These are phyloP conservation scores for Taurulus bubalis DNA, from an alignment of 2,113 vertebrate species.

Conservation along the genomic window DNA sequence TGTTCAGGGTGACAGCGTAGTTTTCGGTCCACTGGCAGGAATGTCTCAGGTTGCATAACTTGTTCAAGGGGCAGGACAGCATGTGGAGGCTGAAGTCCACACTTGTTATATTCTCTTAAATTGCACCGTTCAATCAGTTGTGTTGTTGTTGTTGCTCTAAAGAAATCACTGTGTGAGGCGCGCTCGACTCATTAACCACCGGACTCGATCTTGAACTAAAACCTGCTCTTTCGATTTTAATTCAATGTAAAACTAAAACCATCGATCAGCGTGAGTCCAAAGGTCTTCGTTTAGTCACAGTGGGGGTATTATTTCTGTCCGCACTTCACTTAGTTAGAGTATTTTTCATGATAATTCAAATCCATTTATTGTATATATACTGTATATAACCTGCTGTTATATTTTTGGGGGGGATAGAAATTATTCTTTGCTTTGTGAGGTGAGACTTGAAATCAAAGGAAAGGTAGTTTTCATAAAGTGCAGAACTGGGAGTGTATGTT, in stretches of 20 bases:
- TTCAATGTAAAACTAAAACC: slow-evolving; percentile 20
- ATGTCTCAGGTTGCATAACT: background rate
- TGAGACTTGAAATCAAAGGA: background rate
- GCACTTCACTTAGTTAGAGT: background rate
- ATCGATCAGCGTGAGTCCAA: slow-evolving; percentile 25
- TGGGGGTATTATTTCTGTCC: slow-evolving; percentile 14
- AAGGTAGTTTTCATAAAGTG: background rate
- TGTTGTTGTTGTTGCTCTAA: background rate
- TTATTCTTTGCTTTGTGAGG: background rate
- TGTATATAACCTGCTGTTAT: background rate
- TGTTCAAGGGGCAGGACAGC: background rate
- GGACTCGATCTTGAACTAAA: background rate
- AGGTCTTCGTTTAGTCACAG: slow-evolving; percentile 26
- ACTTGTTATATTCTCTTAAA: slow-evolving; percentile 4
- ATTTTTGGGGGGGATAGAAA: background rate
- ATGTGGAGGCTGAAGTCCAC: background rate
- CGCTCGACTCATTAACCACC: slow-evolving; percentile 5
- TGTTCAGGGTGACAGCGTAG: background rate
- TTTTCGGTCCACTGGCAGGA: background rate
- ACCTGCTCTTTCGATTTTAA: slow-evolving; percentile 24
- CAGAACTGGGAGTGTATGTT: background rate
- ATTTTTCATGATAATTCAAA: slow-evolving; percentile 39
- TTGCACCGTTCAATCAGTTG: background rate
- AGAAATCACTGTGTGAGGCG: background rate
- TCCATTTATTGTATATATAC: background rate